A percentile compares a stretch with the other conserved stretches of the same genome.
These are phyloP conservation scores for Noctua janthe DNA, from an alignment of 2,888 invertebrate species.

Conservation along the genomic window DNA sequence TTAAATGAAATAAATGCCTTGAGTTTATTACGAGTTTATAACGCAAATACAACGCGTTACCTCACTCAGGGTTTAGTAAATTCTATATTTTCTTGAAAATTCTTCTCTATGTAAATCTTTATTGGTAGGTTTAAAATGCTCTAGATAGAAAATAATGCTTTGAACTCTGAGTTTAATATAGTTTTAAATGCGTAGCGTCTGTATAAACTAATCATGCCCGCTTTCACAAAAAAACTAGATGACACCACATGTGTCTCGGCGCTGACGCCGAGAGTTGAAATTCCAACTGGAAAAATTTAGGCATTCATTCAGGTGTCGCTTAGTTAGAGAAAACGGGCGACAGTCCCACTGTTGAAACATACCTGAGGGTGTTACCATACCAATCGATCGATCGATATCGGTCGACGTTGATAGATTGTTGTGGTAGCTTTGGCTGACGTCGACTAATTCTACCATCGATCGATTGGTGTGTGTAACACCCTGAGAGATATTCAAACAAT, in stretches of 20 bases:
- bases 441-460: too few species aligned
- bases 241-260: too few species aligned
- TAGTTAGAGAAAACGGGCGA: background rate
- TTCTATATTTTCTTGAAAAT: background rate
- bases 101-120: background rate
- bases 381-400: too few species aligned
- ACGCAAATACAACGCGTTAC: background rate
- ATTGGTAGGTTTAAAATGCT: too few species aligned
- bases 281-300: background rate
- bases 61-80: background rate
- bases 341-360: slow-evolving; percentile 31
- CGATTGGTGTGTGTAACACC: too few species aligned
- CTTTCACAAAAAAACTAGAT: background rate
- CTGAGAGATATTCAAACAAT: slow-evolving; percentile 21
- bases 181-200: slow-evolving; percentile 1
- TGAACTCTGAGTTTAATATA: background rate
- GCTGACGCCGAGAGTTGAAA: background rate
- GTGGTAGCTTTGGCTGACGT: too few species aligned
- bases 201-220: background rate
- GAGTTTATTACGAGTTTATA: background rate
- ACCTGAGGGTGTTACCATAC: background rate
- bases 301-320: background rate
- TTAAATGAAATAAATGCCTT: background rate
- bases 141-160: slow-evolving; percentile 7
- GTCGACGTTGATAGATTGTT: too few species aligned